These are phyloP conservation scores for Archaeoteleia sp. DNA, from an alignment of 2,888 invertebrate species.

Conservation along the genomic window DNA sequence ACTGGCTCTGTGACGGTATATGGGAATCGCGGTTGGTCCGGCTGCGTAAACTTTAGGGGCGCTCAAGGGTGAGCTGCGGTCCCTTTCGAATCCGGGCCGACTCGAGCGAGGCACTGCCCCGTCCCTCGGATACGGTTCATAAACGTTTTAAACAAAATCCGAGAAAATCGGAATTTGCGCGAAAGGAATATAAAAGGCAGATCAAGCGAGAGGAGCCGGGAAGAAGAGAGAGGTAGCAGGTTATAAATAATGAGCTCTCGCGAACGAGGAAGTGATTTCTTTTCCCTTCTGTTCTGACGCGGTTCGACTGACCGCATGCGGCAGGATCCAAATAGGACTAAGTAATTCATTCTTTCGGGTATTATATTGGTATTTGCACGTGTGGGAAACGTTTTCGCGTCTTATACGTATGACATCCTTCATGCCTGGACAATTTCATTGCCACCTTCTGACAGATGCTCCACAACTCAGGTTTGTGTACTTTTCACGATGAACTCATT, in stretches of 20 bases:
- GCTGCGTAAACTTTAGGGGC: slow-evolving; percentile 69
- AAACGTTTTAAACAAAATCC: slow-evolving; percentile 73
- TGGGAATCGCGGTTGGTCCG: slow-evolving; percentile 68
- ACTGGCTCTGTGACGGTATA: slow-evolving; percentile 54
- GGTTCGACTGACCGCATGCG: slow-evolving; percentile 61
- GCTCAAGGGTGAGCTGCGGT: slow-evolving; percentile 48
- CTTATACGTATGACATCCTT: slow-evolving; percentile 10
- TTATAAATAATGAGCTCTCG: slow-evolving; percentile 58
- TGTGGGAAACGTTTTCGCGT: slow-evolving; percentile 62
- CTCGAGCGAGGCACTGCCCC: background rate
- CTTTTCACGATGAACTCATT: slow-evolving; percentile 51
- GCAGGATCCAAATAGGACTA: slow-evolving; percentile 55
- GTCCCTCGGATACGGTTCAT: slow-evolving; percentile 72
- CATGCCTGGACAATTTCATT: slow-evolving; percentile 33
- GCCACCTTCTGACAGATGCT: slow-evolving; percentile 56
- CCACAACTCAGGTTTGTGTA: slow-evolving; percentile 47
- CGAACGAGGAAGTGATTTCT: slow-evolving; percentile 51
- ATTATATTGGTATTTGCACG: slow-evolving; percentile 64
- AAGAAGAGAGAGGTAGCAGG: slow-evolving; percentile 8
- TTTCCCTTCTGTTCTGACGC: slow-evolving; percentile 6
- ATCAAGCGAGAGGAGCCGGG: slow-evolving; percentile 14
- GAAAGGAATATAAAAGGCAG: slow-evolving; percentile 40
- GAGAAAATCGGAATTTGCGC: slow-evolving; percentile 67
- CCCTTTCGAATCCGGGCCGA: slow-evolving; percentile 21
- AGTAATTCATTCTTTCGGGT: slow-evolving; percentile 58